A percentile compares a stretch with the other conserved stretches of the same genome.
Evolutionary conservation across 2,888 invertebrate genomes (phyloP).

Genomic region (Callimorpha dominula): DNA sequence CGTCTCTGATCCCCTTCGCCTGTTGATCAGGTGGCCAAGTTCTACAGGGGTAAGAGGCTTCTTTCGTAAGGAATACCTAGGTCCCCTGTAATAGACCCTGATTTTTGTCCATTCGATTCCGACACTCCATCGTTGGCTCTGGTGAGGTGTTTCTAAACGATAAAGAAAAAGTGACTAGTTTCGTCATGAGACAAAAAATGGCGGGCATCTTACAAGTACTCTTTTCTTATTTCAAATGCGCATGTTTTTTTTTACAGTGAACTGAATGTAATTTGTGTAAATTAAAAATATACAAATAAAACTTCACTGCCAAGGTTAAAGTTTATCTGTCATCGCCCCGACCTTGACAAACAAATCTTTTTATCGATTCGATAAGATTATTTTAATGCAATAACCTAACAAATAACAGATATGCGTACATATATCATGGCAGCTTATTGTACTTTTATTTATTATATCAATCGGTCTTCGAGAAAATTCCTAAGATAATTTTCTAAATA

Average conservation of each 20-base stretch:
- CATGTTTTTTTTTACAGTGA: not conserved
- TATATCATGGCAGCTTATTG: not conserved
- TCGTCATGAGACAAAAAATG: no score
- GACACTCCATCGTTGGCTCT: no score
- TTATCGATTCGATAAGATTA: slow-evolving; percentile 23
- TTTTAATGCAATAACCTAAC: slow-evolving; percentile 1
- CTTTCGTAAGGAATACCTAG: no score
- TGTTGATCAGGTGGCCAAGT: no score
- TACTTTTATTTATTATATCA: not conserved
- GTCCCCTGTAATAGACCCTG: no score
- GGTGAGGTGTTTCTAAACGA: no score
- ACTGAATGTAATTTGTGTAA: not conserved
- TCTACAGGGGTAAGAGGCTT: no score
- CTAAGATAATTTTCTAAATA: not conserved
- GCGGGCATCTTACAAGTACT: no score
- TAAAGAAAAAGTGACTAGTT: no score
- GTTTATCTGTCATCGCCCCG: slow-evolving; percentile 25
- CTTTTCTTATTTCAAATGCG: not conserved
- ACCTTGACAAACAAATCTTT: slow-evolving; percentile 15
- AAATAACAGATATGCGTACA: slow-evolving; percentile 2
- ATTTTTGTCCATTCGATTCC: no score
- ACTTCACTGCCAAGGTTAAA: slow-evolving; percentile 21
- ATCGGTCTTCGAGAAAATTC: not conserved
- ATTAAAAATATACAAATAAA: not conserved
- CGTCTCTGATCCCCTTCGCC: no score